Evolutionary conservation across 2,797 vertebrate species (phyloP), one percentile per base, ranked within the genome.

Genomic region (Macroramphosus scolopax): DNA sequence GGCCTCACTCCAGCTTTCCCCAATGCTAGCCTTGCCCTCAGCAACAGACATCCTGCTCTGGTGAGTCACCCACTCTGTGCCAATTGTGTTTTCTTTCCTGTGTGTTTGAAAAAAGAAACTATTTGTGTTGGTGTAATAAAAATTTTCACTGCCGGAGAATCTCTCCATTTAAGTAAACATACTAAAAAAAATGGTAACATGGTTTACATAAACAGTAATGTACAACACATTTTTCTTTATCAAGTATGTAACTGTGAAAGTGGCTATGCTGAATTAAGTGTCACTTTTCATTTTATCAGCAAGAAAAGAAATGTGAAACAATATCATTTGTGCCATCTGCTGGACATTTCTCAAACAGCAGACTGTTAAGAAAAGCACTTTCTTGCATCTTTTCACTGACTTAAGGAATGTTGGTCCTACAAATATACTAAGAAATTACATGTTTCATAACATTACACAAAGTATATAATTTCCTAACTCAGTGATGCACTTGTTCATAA

Each of bases 21-120:
- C 0, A 77, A 91, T 49, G 84, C 95, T 0, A 92, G 92, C 61
- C 84, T 98, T 70, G 87, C 94, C 1, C 82, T 97, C 51, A 90
- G 90, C 12, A 94, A 82, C 86, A 89, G 95, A 66, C 96, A 96
- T 68, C 65, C 92, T 0, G 79, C 87, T 20, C 89, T 99, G 93
- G 96, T 98, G 63, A 90, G 93, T 76, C 60, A 55, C 18, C 17
- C 28, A 12, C 24, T 52, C 29, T 32, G n/a, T 25, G 40, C 40
- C 33, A 9, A 28, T 13, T 38, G 16, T 16, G 17, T 37, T 46
- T 24, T 39, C 32, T 18, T 34, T 39, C 45, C 1, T 39, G 45
- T 48, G 33, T 57, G 11, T 37, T 12, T 10, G 12, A 36, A 20
- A 28, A 3, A 22, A 3, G 1, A 17, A 6, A 51, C 24, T 17